These are phyloP conservation scores for Drosophila basisetae DNA, from an alignment of 2,888 invertebrate genomes.

Conservation along the genomic window DNA sequence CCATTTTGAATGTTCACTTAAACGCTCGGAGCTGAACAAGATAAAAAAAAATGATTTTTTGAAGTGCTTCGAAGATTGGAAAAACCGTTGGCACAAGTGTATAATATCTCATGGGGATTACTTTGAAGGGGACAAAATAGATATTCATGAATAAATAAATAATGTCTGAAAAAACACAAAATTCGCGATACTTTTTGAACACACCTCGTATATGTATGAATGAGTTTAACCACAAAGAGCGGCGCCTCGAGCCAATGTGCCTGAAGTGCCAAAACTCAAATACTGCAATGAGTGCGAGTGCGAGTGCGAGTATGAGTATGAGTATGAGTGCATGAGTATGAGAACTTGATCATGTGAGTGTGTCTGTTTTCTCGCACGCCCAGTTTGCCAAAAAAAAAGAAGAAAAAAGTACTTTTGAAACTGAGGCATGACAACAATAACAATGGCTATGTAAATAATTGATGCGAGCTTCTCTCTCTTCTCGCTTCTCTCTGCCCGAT, in stretches of 20 bases:
- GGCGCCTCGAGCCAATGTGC: constrained; percentile 29
- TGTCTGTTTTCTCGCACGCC: constrained; percentile 16
- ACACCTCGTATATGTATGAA: background rate
- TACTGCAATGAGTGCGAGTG: background rate
- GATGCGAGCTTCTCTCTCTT: background rate
- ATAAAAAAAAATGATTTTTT: too few relatives aligned
- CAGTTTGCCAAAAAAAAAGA: constrained; percentile 24
- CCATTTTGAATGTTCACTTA: too few relatives aligned
- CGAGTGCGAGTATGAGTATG: background rate
- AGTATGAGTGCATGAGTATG: constrained; percentile 4
- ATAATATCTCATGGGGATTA: too few relatives aligned
- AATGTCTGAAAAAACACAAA: too few relatives aligned
- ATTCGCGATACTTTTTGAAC: too few relatives aligned
- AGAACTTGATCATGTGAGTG: constrained; percentile 23
- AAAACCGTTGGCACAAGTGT: too few relatives aligned
- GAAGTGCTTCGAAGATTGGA: too few relatives aligned
- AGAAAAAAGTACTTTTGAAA: constrained; percentile 13
- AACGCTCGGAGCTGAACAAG: too few relatives aligned
- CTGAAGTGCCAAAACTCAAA: constrained; percentile 21
- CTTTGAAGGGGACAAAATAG: too few relatives aligned
- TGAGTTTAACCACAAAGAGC: constrained; percentile 11
- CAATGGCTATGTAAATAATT: constrained; percentile 50
- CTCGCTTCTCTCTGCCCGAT: background rate
- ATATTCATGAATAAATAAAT: too few relatives aligned
- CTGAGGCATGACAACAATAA: constrained; percentile 41